Evolutionary conservation across 2,113 vertebrate species (phyloP).

Genomic region (Neomonachus schauinslandi): DNA sequence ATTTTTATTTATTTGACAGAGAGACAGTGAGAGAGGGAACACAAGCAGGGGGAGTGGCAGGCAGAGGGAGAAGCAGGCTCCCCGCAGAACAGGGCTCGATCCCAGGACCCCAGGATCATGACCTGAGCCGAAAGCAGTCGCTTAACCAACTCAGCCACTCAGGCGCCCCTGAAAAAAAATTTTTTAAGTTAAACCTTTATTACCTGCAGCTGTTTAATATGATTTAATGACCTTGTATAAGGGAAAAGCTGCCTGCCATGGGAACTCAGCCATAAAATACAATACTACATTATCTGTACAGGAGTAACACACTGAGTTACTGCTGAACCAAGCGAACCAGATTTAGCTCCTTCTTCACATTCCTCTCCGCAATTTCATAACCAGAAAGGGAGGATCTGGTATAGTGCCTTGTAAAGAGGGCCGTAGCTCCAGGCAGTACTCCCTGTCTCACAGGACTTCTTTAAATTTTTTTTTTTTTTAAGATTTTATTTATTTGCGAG

Average conservation of each 20-base stretch:
- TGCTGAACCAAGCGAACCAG: slow-evolving; percentile 40
- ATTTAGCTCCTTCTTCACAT: slow-evolving; percentile 42
- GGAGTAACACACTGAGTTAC: slow-evolving; percentile 19
- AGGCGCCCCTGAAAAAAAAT: too few species aligned
- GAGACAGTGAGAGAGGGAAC: too few species aligned
- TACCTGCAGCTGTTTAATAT: slow-evolving; percentile 5
- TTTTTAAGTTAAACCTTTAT: neutral
- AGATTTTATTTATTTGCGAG: too few species aligned
- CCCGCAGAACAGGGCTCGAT: too few species aligned
- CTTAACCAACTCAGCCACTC: too few species aligned
- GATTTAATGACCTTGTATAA: neutral
- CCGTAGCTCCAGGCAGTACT: neutral
- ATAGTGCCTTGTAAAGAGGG: neutral
- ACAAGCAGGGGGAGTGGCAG: too few species aligned
- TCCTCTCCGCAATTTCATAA: slow-evolving; percentile 45
- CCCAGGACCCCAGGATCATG: too few species aligned
- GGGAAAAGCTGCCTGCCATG: neutral
- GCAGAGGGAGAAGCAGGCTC: too few species aligned
- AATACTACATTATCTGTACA: neutral
- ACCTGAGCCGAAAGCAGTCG: too few species aligned
- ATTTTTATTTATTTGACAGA: too few species aligned
- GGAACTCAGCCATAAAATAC: neutral
- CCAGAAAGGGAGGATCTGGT: neutral
- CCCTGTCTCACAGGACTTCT: neutral
- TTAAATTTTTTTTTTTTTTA: too few species aligned